Conservation (phyloP, 2,888 invertebrate species). For the Bombylius major region DNA sequence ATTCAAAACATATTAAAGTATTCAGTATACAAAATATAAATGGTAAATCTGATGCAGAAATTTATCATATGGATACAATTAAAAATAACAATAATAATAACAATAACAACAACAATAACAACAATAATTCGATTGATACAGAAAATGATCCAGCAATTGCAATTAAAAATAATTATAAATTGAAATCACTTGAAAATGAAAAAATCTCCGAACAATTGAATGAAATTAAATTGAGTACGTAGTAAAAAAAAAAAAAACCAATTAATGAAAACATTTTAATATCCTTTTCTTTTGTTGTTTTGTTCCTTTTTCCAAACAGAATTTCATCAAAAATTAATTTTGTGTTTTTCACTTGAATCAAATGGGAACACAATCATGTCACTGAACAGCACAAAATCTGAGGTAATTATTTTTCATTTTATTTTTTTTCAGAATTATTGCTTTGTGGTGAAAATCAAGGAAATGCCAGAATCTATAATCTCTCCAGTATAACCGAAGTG, state of each 20-base stretch:
- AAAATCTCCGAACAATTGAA: background rate
- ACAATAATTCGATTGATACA: conserved; percentile 14
- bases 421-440: background rate
- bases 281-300: background rate
- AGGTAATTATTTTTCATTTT: conserved; percentile 19
- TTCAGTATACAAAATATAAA: background rate
- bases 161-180: background rate
- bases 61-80: conserved; percentile 30
- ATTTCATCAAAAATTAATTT: conserved; percentile 39
- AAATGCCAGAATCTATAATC: too few relatives aligned
- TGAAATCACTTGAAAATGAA: background rate
- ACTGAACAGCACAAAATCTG: conserved; percentile 41
- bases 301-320: conserved; percentile 16
- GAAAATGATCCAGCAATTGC: background rate
- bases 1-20: background rate
- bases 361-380: conserved; percentile 65
- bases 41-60: conserved; percentile 19
- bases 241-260: background rate
- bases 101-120: conserved; percentile 18
- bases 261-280: too few relatives aligned
- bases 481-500: too few relatives aligned
- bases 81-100: background rate
- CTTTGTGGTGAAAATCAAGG: too few relatives aligned
- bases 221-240: background rate
- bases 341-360: conserved; percentile 61